Evolutionary conservation across 2,888 invertebrate genomes (phyloP).

Genomic region (Lycaena phlaeas): DNA sequence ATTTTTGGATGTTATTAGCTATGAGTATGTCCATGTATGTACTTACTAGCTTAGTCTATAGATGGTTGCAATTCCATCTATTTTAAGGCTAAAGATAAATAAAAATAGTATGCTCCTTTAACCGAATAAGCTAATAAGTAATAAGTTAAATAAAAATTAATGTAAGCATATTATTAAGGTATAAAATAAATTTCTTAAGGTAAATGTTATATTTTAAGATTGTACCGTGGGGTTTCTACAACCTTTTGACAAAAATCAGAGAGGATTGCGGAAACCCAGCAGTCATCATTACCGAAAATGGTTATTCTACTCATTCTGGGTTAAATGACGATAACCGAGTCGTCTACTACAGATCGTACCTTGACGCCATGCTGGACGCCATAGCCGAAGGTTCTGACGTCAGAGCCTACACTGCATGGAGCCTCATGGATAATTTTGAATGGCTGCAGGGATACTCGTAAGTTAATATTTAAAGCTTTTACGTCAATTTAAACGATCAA

Average conservation of each 20-base stretch:
- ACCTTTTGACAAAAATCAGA: constrained; percentile 58
- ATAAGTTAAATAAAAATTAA: too few species aligned
- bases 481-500: too few species aligned
- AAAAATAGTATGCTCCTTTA: too few species aligned
- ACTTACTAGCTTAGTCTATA: too few species aligned
- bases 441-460: constrained; percentile 69
- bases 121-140: too few species aligned
- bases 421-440: constrained; percentile 75
- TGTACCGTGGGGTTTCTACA: constrained; percentile 68
- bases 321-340: constrained; percentile 48
- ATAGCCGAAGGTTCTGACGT: constrained; percentile 47
- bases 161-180: too few species aligned
- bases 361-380: constrained; percentile 44
- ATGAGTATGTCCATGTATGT: too few species aligned
- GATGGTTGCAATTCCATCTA: too few species aligned
- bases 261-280: constrained; percentile 57
- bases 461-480: constrained; percentile 21
- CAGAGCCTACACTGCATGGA: constrained; percentile 69
- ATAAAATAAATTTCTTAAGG: too few species aligned
- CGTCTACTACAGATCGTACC: constrained; percentile 38
- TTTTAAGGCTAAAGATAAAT: too few species aligned
- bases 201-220: constrained; percentile 30
- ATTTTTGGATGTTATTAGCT: too few species aligned
- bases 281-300: constrained; percentile 72
- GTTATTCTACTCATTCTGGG: constrained; percentile 30